These are phyloP conservation scores for Euclidia mi DNA, from an alignment of 2,888 invertebrate genomes.

Conservation along the genomic window DNA sequence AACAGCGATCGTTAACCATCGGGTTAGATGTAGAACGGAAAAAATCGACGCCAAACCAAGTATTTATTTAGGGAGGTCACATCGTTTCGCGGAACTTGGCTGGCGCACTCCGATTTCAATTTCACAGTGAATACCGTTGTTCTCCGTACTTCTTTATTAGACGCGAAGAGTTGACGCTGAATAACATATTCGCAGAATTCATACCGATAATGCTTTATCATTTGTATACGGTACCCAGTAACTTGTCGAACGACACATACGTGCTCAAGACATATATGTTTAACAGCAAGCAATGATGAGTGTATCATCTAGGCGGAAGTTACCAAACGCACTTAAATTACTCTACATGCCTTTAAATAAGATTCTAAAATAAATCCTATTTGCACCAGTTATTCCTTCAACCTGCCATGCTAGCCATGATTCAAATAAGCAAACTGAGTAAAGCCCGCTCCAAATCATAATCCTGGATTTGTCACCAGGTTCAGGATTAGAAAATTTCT, in stretches of 20 bases:
- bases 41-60: constrained; percentile 42
- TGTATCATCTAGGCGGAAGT: background rate
- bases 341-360: too few relatives aligned
- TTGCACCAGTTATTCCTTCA: too few relatives aligned
- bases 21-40: constrained; percentile 20
- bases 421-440: too few relatives aligned
- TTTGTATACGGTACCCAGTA: constrained; percentile 29
- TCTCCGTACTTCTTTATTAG: constrained; percentile 74
- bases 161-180: constrained; percentile 57
- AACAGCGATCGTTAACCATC: background rate
- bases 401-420: too few relatives aligned
- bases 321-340: too few relatives aligned
- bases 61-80: constrained; percentile 65
- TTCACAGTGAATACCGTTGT: constrained; percentile 74
- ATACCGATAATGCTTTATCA: constrained; percentile 57
- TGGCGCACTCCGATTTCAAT: constrained; percentile 73
- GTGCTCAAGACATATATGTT: constrained; percentile 18
- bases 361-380: too few relatives aligned
- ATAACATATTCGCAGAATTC: constrained; percentile 69
- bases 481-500: too few relatives aligned
- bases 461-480: too few relatives aligned
- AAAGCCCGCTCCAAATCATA: too few relatives aligned
- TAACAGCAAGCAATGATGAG: constrained; percentile 33
- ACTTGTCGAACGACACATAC: constrained; percentile 27
- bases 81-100: constrained; percentile 65